Evolutionary conservation across 2,797 vertebrate genomes (phyloP), one percentile per base, ranked within the genome.

Genomic region (Pseudotriccus pelzelni): DNA sequence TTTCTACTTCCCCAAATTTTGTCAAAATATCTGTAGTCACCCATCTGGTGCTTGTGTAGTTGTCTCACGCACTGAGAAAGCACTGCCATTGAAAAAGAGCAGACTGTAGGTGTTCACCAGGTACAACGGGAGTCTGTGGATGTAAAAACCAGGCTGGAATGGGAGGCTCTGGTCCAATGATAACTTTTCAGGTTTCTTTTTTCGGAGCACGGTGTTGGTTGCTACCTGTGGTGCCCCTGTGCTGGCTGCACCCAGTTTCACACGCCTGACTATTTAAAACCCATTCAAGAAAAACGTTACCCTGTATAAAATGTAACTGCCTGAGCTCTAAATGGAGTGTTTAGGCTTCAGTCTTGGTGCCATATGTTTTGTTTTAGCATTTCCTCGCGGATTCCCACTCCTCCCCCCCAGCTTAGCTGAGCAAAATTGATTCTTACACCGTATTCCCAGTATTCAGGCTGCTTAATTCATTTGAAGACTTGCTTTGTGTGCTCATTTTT

Each of bases 351-450:
- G 58, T 79, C 69, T 92, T 81, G 3, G 1, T 84, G 87, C 89
- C 94, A 79, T 96, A 90, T 94, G 95, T 90, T 94, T 96, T 96
- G 87, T 56, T 96, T 95, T 93, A 92, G 77, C 85, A 28, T 96
- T 96, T 97, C 85, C 86, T 93, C 2, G 0, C 24, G 4, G 85
- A 69, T 96, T 94, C 90, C 80, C 77, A 69, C 91, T 96, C 90
- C 43, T 94, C 66, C 58, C 62, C 46, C 74, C 43, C 10, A 86
- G 83, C 80, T 52, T 63, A 56, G 41, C 92, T 86, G 79, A 94
- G 69, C 72, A 46, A 64, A 93, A 89, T 86, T 63, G 60, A 60
- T 95, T 92, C 85, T 91, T 93, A 30, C 64, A 53, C 34, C 2
- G 1, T 60, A 81, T 90, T 94, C 77, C 80, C 84, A 91, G 76